phyloP scores from a whole-genome alignment of 2,113 vertebrate species.

The Clupea harengus region DNA sequence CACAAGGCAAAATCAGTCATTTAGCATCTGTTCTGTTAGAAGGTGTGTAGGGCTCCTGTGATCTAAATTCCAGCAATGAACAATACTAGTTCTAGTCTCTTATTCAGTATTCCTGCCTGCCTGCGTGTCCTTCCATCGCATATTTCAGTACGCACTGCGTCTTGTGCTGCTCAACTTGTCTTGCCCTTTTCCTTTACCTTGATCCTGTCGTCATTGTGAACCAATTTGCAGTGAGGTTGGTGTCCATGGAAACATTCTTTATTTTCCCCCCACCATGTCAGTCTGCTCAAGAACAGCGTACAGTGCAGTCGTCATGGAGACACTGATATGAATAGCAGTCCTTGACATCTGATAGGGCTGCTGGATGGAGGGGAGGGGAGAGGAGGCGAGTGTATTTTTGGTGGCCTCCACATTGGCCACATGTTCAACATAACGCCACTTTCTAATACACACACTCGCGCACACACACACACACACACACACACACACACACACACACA shows the following conservation, averaged over 20 bases:
- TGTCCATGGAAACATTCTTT: not conserved
- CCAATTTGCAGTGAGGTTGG: not conserved
- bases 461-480: slow-evolving; percentile 28
- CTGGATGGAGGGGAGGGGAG: slow-evolving; percentile 26
- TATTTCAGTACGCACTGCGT: not conserved
- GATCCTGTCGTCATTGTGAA: not conserved
- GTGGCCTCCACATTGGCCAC: slow-evolving; percentile 44
- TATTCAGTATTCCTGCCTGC: not conserved
- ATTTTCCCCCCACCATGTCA: slow-evolving; percentile 19
- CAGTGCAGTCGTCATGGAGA: slow-evolving; percentile 59
- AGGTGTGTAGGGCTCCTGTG: not conserved
- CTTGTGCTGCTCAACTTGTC: not conserved
- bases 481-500: not conserved
- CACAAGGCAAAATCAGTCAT: not conserved
- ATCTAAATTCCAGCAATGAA: not conserved
- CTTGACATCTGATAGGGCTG: slow-evolving; percentile 66
- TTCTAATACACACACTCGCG: slow-evolving; percentile 22
- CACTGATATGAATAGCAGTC: slow-evolving; percentile 71
- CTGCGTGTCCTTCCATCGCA: not conserved
- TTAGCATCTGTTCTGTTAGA: not conserved
- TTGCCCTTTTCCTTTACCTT: not conserved
- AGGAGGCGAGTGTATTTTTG: slow-evolving; percentile 61
- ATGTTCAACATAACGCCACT: slow-evolving; percentile 23
- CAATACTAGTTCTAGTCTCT: not conserved
- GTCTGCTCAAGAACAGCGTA: slow-evolving; percentile 46